Percentiles rank a stretch among this genome's conserved stretches.
These are phyloP conservation scores for Lingula anatina DNA, from an alignment of 2,888 invertebrate species.

Conservation along the genomic window DNA sequence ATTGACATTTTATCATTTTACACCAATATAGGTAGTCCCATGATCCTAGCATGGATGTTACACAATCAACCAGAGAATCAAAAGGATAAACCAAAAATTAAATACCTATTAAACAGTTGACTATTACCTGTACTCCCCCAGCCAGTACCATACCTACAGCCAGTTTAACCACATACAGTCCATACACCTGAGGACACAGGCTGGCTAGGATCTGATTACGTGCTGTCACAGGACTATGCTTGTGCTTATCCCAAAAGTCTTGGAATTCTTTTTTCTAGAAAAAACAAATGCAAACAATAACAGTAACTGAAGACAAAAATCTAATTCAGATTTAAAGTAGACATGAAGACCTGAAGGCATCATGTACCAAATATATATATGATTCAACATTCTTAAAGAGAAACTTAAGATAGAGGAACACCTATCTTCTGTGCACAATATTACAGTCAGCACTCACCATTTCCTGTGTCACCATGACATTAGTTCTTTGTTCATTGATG, in stretches of 20 bases:
- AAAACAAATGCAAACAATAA: conserved; percentile 1
- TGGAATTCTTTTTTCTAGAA: conserved; percentile 64
- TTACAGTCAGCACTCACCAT: no score
- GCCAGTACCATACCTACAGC: conserved; percentile 67
- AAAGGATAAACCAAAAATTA: no score
- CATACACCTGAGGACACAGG: conserved; percentile 80
- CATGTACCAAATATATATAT: neutral
- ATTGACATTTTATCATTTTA: no score
- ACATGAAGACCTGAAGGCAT: neutral
- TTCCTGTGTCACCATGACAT: conserved; percentile 45
- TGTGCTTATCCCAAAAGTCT: conserved; percentile 68
- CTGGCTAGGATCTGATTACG: conserved; percentile 74
- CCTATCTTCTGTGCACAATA: no score
- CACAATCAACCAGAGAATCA: no score
- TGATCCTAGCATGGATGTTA: no score
- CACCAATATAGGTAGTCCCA: no score
- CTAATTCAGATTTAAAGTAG: neutral
- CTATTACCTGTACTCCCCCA: conserved; percentile 54
- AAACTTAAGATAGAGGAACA: no score
- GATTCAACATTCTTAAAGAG: no score
- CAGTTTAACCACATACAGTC: conserved; percentile 80
- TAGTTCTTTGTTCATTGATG: conserved; percentile 47
- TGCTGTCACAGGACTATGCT: conserved; percentile 63
- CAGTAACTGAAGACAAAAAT: neutral
- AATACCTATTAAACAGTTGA: no score